A percentile compares a stretch with the other conserved stretches of the same genome.
These are phyloP conservation scores for Tribolium madens DNA, from an alignment of 1,140 invertebrate species.

Conservation along the genomic window DNA sequence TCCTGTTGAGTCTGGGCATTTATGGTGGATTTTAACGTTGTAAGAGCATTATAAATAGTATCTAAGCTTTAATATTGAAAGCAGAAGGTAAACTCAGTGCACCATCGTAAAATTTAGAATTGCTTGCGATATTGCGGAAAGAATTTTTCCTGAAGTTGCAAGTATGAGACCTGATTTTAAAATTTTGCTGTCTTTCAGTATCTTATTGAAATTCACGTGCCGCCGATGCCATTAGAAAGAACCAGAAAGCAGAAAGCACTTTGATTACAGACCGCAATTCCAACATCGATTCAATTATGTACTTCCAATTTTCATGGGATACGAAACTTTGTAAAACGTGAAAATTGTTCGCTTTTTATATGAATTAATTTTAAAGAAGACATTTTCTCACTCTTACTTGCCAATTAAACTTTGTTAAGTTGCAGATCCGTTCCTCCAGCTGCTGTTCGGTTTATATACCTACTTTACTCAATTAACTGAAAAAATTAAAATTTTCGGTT, in stretches of 20 bases:
- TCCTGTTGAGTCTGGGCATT: background rate
- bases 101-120: constrained; percentile 16
- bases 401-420: constrained; percentile 45
- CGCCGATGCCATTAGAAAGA: constrained; percentile 38
- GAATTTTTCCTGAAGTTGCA: constrained; percentile 33
- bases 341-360: constrained; percentile 52
- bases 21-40: background rate
- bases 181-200: constrained; percentile 38
- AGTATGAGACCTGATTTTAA: constrained; percentile 35
- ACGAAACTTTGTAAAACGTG: constrained; percentile 50
- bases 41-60: background rate
- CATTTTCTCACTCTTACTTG: constrained; percentile 44
- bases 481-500: background rate
- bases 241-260: constrained; percentile 51
- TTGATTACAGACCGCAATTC: constrained; percentile 54
- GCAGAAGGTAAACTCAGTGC: constrained; percentile 1
- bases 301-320: constrained; percentile 50
- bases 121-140: background rate
- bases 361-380: constrained; percentile 49
- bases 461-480: background rate
- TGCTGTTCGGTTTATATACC: background rate
- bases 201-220: constrained; percentile 50
- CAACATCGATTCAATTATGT: constrained; percentile 54
- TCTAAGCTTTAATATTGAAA: constrained; percentile 6
- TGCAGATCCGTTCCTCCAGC: background rate